Evolutionary conservation across 37 sponge, comb jelly and placozoan species (phyloP), one percentile per base, ranked within the genome.

Genomic region (Hexactinellida sp.): DNA sequence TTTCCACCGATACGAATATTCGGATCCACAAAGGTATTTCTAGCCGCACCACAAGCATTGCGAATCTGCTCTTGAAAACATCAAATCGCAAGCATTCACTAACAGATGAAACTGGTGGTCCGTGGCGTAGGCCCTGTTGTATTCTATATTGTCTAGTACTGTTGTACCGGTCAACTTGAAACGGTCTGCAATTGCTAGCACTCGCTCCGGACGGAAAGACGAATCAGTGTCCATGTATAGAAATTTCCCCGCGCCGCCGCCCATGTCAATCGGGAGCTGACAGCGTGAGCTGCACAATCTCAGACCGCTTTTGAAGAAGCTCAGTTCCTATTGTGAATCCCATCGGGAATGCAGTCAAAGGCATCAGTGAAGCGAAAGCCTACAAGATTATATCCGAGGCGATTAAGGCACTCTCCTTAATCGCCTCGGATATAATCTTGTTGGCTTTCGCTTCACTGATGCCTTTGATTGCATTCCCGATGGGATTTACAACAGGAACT

Each of bases 311-410:
- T 54, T 91, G 94, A 54, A 95, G 99, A 38, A 95, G 92, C 88
- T 98, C 99, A 0, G 99, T 94, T 0, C 96, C 99, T 23, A 96
- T 98, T 34, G 99, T 98, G 92, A 98, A 98, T 16, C 99, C 99
- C 99, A 99, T 63, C 25, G 76, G 76, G 34, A 63, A 21, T 3
- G 13, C n/a, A n/a, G n/a, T 98, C 36, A 98, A 95, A n/a, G n/a
- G n/a, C n/a, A n/a, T n/a, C n/a, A n/a, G n/a, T n/a, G n/a, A n/a
- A n/a, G n/a, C n/a, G n/a, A n/a, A n/a, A n/a, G n/a, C n/a, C n/a
- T n/a, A n/a, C n/a, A n/a, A n/a, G n/a, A n/a, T n/a, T n/a, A n/a
- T n/a, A n/a, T n/a, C n/a, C n/a, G n/a, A n/a, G n/a, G n/a, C n/a
- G n/a, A n/a, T n/a, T n/a, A n/a, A n/a, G n/a, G n/a, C n/a, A n/a